These are phyloP conservation scores for Polyommatus iphigenia DNA, from an alignment of 2,888 invertebrate genomes.

Conservation along the genomic window DNA sequence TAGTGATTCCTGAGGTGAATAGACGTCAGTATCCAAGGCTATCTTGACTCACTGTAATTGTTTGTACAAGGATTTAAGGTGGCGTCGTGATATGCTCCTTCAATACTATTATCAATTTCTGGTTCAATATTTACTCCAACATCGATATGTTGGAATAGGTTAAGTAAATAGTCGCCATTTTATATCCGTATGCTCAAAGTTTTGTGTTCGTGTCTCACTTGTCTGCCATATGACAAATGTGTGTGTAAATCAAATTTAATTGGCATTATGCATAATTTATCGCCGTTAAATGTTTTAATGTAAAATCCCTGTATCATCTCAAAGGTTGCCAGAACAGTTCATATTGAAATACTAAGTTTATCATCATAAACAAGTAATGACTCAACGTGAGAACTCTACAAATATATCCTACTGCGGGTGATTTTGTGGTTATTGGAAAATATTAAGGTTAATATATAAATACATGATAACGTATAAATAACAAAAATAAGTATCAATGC, in stretches of 20 bases:
- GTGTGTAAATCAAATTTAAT: slow-evolving; percentile 12
- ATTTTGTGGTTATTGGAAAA: not conserved
- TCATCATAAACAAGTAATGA: not conserved
- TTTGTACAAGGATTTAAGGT: not conserved
- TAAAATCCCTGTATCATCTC: not conserved
- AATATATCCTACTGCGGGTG: no score
- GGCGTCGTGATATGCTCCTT: slow-evolving; percentile 4
- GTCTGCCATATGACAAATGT: not conserved
- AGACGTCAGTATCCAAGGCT: not conserved
- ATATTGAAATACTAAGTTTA: not conserved
- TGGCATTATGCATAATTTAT: not conserved
- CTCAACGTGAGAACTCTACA: no score
- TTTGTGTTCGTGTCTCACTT: not conserved
- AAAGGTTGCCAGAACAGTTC: not conserved
- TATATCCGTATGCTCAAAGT: not conserved
- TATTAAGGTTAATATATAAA: not conserved
- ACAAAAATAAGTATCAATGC: not conserved
- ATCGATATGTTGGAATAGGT: not conserved
- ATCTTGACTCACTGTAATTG: slow-evolving; percentile 12
- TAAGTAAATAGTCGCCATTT: slow-evolving; percentile 2
- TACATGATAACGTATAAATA: not conserved
- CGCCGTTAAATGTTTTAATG: not conserved
- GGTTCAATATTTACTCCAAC: slow-evolving; percentile 20
- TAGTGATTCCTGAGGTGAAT: not conserved
- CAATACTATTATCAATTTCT: slow-evolving; percentile 25